Conservation (phyloP, 2,888 invertebrate genomes). For the Oithona nana region DNA sequence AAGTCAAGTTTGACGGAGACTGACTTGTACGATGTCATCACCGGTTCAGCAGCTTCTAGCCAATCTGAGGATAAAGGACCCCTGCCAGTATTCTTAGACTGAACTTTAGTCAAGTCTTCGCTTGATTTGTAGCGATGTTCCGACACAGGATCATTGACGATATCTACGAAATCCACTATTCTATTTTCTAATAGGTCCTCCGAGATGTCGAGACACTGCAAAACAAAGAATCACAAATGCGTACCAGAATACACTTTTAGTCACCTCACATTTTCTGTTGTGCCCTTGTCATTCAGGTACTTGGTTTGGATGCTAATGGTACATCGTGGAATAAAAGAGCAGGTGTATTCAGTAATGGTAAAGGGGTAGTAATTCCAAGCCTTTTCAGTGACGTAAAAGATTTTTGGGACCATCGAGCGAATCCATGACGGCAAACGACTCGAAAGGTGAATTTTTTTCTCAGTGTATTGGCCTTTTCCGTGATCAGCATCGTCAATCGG, state of each 20-base stretch:
- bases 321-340: slow-evolving; percentile 73
- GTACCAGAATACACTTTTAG: neutral
- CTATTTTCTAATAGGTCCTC: slow-evolving; percentile 51
- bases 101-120: slow-evolving; percentile 57
- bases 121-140: slow-evolving; percentile 56
- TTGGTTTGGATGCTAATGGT: slow-evolving; percentile 64
- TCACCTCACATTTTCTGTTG: slow-evolving; percentile 48
- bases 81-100: slow-evolving; percentile 58
- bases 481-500: slow-evolving; percentile 55
- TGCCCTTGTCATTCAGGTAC: slow-evolving; percentile 74
- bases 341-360: slow-evolving; percentile 68
- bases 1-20: slow-evolving; percentile 73
- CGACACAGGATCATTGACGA: slow-evolving; percentile 66
- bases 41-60: slow-evolving; percentile 43
- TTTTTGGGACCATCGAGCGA: slow-evolving; percentile 50
- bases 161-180: slow-evolving; percentile 60
- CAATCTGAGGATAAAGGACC: slow-evolving; percentile 69
- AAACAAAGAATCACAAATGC: slow-evolving; percentile 22
- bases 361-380: slow-evolving; percentile 89
- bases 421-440: slow-evolving; percentile 79
- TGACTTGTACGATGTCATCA: slow-evolving; percentile 84
- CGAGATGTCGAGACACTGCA: slow-evolving; percentile 50
- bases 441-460: slow-evolving; percentile 59
- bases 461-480: slow-evolving; percentile 69
- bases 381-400: slow-evolving; percentile 81